Conservation (phyloP, 2,797 vertebrate genomes). For the Notolepis coatsorum region DNA sequence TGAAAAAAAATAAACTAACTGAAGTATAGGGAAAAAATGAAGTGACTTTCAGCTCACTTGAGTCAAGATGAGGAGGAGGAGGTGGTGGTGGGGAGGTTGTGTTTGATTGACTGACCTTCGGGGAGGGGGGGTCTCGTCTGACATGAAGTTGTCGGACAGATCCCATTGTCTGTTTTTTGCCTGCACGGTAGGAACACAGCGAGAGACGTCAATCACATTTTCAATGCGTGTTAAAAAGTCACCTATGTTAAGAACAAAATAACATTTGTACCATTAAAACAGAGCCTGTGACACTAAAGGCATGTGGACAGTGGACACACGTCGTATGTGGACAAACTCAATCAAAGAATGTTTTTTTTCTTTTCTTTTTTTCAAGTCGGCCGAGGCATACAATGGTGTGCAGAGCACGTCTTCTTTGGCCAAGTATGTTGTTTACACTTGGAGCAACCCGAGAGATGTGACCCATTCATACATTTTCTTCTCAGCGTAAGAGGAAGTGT, state of each 20-base stretch:
- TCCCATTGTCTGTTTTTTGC: constrained; percentile 45
- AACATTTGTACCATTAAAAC: too few species aligned
- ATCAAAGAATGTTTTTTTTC: too few species aligned
- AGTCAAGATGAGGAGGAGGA: background rate
- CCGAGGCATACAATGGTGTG: constrained; percentile 17
- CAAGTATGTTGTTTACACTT: constrained; percentile 76
- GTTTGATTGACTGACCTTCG: constrained; percentile 26
- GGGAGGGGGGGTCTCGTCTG: constrained; percentile 13
- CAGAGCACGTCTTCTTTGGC: constrained; percentile 55
- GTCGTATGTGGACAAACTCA: too few species aligned
- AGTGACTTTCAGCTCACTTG: background rate
- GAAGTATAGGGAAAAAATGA: background rate
- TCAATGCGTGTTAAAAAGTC: constrained; percentile 3
- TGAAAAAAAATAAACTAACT: background rate
- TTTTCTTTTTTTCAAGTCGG: too few species aligned
- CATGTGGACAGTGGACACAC: too few species aligned
- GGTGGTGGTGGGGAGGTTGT: constrained; percentile 17
- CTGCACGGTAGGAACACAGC: constrained; percentile 18
- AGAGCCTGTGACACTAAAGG: too few species aligned
- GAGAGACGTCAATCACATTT: constrained; percentile 46
- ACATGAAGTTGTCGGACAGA: constrained; percentile 22
- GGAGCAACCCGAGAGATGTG: constrained; percentile 69
- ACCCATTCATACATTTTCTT: constrained; percentile 82
- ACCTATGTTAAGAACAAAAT: background rate
- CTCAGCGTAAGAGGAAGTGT: constrained; percentile 77